Conservation (phyloP, 2,797 vertebrate genomes). For the Characodon lateralis region DNA sequence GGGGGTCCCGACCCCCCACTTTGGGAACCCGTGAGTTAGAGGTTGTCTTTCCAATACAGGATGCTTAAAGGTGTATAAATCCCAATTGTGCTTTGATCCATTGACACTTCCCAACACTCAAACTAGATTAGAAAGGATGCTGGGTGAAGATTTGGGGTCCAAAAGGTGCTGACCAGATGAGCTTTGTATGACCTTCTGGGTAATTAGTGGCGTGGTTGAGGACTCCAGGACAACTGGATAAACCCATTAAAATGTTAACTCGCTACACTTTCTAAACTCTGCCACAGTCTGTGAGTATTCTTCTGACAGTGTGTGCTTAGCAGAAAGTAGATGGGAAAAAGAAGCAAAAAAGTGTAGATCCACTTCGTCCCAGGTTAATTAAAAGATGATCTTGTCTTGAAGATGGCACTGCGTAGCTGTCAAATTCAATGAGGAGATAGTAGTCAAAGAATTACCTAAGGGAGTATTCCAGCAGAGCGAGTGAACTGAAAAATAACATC, state of each 20-base stretch:
- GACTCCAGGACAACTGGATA: too few species aligned
- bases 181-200: background rate
- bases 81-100: too few species aligned
- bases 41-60: too few species aligned
- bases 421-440: conserved; percentile 50
- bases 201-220: too few species aligned
- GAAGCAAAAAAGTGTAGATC: conserved; percentile 30
- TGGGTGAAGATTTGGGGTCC: background rate
- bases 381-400: conserved; percentile 65
- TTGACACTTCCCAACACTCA: background rate
- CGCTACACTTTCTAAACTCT: background rate
- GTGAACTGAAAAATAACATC: conserved; percentile 55
- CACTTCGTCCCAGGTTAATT: conserved; percentile 64
- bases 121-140: background rate
- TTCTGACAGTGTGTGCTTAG: conserved; percentile 8
- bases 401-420: conserved; percentile 63
- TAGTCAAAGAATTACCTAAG: conserved; percentile 52
- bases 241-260: too few species aligned
- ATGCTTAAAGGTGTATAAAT: too few species aligned
- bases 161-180: background rate
- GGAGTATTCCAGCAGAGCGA: conserved; percentile 43
- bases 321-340: background rate
- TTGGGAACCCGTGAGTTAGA: too few species aligned
- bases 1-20: too few species aligned
- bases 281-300: background rate